Conservation (phyloP, 2,113 vertebrate genomes). For the Centropus bengalensis region DNA sequence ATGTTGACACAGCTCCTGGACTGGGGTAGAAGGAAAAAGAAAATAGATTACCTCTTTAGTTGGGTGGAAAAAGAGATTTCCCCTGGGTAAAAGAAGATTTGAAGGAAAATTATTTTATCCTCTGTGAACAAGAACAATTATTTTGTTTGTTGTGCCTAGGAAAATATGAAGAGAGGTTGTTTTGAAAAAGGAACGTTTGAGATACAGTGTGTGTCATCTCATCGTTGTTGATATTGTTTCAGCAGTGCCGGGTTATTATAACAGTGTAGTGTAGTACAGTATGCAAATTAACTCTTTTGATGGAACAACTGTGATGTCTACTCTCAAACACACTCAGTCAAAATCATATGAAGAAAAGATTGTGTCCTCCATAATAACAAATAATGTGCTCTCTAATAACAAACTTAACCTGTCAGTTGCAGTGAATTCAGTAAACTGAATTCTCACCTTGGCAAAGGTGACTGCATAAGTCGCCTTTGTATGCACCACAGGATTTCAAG, state of each 20-base stretch:
- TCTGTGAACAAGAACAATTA: conserved; percentile 53
- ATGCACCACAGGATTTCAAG: neutral
- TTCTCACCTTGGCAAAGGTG: neutral
- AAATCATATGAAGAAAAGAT: conserved; percentile 8
- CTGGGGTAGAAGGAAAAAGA: conserved; percentile 33
- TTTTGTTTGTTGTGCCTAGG: conserved; percentile 40
- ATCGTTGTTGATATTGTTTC: neutral
- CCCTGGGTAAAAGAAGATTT: conserved; percentile 30
- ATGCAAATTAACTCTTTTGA: conserved; percentile 27
- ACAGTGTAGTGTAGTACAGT: neutral
- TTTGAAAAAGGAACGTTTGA: conserved; percentile 27
- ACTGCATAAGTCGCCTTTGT: neutral
- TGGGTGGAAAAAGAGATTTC: conserved; percentile 64
- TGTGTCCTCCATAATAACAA: neutral
- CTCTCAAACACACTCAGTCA: neutral
- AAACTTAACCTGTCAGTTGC: neutral
- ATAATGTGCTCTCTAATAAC: neutral
- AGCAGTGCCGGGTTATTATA: conserved; percentile 8
- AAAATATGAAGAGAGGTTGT: conserved; percentile 39
- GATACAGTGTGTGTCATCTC: neutral
- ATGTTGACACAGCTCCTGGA: conserved; percentile 41
- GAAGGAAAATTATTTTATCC: conserved; percentile 50
- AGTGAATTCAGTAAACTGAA: neutral
- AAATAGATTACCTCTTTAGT: conserved; percentile 56
- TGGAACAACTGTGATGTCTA: conserved; percentile 21